Evolutionary conservation across 2,113 vertebrate species (phyloP).

Genomic region (Channa argus): DNA sequence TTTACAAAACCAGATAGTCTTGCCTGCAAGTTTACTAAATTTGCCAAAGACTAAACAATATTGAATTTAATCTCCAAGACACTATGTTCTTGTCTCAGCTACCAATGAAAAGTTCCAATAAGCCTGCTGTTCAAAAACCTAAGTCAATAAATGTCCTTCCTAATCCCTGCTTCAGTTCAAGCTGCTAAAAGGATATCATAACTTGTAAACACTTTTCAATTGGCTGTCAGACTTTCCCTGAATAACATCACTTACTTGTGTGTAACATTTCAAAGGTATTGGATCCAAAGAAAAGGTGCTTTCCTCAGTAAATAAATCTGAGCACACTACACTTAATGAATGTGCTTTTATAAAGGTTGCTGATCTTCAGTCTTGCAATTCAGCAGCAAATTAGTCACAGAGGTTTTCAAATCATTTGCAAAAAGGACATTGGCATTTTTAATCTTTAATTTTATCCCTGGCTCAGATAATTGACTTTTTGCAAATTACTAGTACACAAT

Average conservation of each 20-base stretch:
- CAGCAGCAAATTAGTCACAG: neutral
- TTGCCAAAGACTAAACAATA: neutral
- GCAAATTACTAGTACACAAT: neutral
- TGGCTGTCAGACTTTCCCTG: neutral
- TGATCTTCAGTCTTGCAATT: slow-evolving; percentile 9
- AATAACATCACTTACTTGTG: neutral
- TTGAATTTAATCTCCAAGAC: neutral
- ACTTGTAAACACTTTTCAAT: too few species aligned
- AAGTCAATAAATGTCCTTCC: too few species aligned
- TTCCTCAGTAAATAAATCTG: neutral
- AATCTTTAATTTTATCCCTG: neutral
- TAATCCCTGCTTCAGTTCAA: neutral
- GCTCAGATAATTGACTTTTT: neutral
- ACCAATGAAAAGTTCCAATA: too few species aligned
- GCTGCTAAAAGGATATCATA: neutral
- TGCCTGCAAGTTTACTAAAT: too few species aligned
- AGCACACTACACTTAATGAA: neutral
- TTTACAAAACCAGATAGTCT: too few species aligned
- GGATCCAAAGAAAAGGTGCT: neutral
- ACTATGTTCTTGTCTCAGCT: neutral
- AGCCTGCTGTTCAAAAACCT: too few species aligned
- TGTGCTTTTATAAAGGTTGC: neutral
- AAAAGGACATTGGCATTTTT: neutral
- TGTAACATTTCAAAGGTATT: neutral
- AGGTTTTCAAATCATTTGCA: neutral